Conservation (phyloP, 2,113 vertebrate genomes). For the Solenodon paradoxus region DNA sequence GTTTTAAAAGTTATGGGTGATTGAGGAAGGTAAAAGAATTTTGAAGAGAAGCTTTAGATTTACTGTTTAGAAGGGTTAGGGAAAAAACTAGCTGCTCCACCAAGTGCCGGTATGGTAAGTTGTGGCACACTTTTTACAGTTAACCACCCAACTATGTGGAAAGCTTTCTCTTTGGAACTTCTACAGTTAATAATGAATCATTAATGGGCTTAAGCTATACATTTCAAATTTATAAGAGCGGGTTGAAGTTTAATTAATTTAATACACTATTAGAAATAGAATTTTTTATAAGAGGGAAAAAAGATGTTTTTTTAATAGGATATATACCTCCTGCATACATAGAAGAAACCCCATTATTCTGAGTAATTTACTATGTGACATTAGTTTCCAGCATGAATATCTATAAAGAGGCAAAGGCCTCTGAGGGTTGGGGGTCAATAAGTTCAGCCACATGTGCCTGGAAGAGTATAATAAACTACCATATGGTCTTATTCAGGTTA, state of each 20-base stretch:
- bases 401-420: too few species aligned
- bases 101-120: background rate
- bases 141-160: background rate
- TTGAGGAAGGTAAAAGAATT: background rate
- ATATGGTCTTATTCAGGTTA: too few species aligned
- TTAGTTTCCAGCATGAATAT: too few species aligned
- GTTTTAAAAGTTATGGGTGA: slow-evolving; percentile 28
- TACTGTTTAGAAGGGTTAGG: slow-evolving; percentile 7
- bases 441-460: too few species aligned
- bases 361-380: too few species aligned
- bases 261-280: background rate
- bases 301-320: too few species aligned
- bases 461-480: too few species aligned
- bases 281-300: too few species aligned
- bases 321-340: too few species aligned
- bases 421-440: too few species aligned
- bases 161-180: background rate
- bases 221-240: slow-evolving; percentile 6
- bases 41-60: slow-evolving; percentile 3
- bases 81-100: background rate
- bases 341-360: too few species aligned
- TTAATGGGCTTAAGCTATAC: background rate
- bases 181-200: background rate
- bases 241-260: slow-evolving; percentile 19
- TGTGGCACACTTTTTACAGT: background rate